Conservation (phyloP, 1,140 invertebrate genomes). For the Phymastichus coffea region DNA sequence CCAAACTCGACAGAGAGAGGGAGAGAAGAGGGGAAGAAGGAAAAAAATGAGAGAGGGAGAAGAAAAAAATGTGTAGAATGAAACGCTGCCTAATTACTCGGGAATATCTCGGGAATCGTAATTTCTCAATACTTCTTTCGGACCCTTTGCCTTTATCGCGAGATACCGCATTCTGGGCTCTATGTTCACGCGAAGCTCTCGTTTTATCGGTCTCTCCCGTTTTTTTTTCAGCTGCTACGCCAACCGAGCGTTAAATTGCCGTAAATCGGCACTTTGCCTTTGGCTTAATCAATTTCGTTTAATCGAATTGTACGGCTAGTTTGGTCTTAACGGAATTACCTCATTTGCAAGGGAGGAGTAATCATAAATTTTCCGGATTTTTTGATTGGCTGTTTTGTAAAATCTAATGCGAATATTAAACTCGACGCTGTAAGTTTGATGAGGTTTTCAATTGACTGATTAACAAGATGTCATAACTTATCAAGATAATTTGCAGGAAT, state of each 20-base stretch:
- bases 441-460: no score
- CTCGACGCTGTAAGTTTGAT: no score
- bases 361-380: constrained; percentile 19
- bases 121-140: not conserved
- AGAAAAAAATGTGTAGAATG: not conserved
- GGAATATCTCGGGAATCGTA: constrained; percentile 20
- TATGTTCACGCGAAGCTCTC: not conserved
- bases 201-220: not conserved
- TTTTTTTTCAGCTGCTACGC: constrained; percentile 6
- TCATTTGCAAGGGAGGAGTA: constrained; percentile 2
- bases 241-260: constrained; percentile 8
- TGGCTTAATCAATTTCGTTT: constrained; percentile 21
- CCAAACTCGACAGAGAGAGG: no score
- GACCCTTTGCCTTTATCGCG: constrained; percentile 13
- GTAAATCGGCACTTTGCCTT: constrained; percentile 4
- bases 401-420: no score
- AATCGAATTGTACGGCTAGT: not conserved
- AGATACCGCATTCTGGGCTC: constrained; percentile 6
- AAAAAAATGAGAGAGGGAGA: constrained; percentile 5
- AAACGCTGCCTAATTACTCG: constrained; percentile 15
- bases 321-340: constrained; percentile 11
- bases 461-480: no score
- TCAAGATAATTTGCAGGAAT: no score
- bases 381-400: not conserved
- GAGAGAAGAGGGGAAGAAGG: no score